Conservation (phyloP, 2,888 invertebrate genomes). For the Athalia rosae region DNA sequence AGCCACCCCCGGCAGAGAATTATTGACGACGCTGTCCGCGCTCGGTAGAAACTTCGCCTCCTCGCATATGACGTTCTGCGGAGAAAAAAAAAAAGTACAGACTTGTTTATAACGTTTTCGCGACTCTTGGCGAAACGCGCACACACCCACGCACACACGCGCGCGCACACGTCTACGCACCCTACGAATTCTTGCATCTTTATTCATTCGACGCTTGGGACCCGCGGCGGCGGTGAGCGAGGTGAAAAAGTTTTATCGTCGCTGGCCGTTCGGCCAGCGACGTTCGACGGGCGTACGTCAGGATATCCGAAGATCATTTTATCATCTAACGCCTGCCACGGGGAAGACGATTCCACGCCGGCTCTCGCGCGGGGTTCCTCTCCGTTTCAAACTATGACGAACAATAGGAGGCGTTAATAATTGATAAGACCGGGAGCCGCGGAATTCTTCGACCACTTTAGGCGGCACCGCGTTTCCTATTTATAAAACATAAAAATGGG, state of each 20-base stretch:
- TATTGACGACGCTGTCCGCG: neutral
- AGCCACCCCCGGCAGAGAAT: neutral
- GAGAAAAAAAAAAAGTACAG: neutral
- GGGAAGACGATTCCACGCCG: no score
- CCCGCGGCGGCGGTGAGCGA: neutral
- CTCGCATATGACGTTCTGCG: neutral
- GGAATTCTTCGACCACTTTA: neutral
- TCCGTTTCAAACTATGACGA: no score
- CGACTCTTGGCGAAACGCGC: no score
- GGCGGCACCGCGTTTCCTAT: conserved; percentile 2
- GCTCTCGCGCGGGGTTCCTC: no score
- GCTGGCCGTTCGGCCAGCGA: neutral
- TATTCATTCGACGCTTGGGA: conserved; percentile 17
- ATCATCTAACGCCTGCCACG: no score
- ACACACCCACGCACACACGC: no score
- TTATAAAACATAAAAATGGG: conserved; percentile 1
- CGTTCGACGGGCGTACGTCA: neutral
- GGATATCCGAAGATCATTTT: no score
- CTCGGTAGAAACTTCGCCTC: neutral
- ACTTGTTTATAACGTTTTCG: no score
- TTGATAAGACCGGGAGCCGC: neutral
- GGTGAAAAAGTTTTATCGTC: conserved; percentile 3
- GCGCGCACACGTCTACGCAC: no score
- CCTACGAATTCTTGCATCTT: conserved; percentile 10
- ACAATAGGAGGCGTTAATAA: neutral